Evolutionary conservation across 2,113 vertebrate genomes (phyloP).

Genomic region (Kryptolebias marmoratus): DNA sequence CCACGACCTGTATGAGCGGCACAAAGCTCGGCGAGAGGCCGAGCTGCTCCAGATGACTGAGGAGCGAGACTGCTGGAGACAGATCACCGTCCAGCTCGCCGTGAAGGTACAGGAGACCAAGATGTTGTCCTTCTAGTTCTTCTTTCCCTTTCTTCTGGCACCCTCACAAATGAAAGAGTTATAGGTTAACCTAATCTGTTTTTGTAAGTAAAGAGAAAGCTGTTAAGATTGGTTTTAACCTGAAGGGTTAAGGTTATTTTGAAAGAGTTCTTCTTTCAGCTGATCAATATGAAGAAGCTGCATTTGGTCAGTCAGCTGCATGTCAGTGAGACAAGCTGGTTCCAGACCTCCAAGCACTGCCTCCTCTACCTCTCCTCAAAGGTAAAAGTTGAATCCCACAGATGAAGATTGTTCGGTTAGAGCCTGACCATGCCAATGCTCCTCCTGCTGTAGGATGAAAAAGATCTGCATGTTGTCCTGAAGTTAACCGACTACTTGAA

Average conservation of each 20-base stretch:
- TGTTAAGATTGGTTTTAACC: too few species aligned
- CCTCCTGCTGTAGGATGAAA: constrained; percentile 77
- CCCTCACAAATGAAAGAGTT: background rate
- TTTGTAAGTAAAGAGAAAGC: too few species aligned
- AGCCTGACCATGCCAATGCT: constrained; percentile 5
- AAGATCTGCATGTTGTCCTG: constrained; percentile 78
- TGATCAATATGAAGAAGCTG: constrained; percentile 85
- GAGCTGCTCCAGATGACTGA: constrained; percentile 79
- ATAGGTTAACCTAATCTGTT: too few species aligned
- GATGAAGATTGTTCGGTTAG: background rate
- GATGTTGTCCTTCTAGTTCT: background rate
- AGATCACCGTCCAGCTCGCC: constrained; percentile 79
- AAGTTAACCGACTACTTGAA: constrained; percentile 78
- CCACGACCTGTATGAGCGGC: constrained; percentile 85
- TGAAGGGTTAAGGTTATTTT: too few species aligned
- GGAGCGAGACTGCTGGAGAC: constrained; percentile 86
- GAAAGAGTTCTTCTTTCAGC: constrained; percentile 68
- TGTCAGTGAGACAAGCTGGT: constrained; percentile 83
- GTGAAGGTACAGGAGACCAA: constrained; percentile 79
- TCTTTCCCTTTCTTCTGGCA: background rate
- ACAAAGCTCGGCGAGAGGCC: constrained; percentile 82
- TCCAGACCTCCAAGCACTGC: constrained; percentile 79
- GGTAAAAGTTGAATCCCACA: constrained; percentile 30
- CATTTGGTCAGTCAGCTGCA: constrained; percentile 80
- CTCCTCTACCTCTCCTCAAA: constrained; percentile 66